A percentile compares a stretch with the other conserved stretches of the same genome.
phyloP scores from a whole-genome alignment of 1,140 invertebrate species.

The Mycetomoellerius zeteki region DNA sequence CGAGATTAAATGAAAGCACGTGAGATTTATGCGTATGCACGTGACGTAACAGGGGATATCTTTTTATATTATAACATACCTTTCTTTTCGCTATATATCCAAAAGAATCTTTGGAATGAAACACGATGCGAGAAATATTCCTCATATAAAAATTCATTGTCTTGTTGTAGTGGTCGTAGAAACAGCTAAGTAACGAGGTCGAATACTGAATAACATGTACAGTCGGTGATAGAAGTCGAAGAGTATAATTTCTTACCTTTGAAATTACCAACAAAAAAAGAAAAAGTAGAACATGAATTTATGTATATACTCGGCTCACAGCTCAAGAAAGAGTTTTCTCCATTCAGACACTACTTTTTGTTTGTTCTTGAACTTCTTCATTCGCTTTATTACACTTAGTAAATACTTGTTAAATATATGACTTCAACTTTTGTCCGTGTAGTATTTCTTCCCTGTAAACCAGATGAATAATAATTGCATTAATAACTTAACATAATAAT shows the following conservation, averaged over 20 bases:
- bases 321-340: slow-evolving; percentile 46
- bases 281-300: slow-evolving; percentile 55
- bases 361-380: slow-evolving; percentile 57
- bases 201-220: slow-evolving; percentile 10
- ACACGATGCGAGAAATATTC: slow-evolving; percentile 13
- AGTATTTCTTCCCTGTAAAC: not conserved
- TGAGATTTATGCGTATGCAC: slow-evolving; percentile 29
- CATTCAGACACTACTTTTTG: slow-evolving; percentile 51
- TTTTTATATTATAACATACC: not conserved
- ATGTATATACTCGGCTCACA: slow-evolving; percentile 48
- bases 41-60: slow-evolving; percentile 16
- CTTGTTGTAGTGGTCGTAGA: slow-evolving; percentile 22
- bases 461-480: slow-evolving; percentile 33
- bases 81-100: not conserved
- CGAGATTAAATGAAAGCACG: slow-evolving; percentile 40
- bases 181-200: slow-evolving; percentile 38
- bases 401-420: slow-evolving; percentile 51
- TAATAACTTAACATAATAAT: slow-evolving; percentile 2
- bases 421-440: not conserved
- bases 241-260: slow-evolving; percentile 49
- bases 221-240: slow-evolving; percentile 46
- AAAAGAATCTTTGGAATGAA: slow-evolving; percentile 31
- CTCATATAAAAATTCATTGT: slow-evolving; percentile 51
- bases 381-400: slow-evolving; percentile 48
- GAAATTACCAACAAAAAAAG: slow-evolving; percentile 47